phyloP scores from a whole-genome alignment of 1,140 invertebrate genomes.

The Drosophila oshimai region DNA sequence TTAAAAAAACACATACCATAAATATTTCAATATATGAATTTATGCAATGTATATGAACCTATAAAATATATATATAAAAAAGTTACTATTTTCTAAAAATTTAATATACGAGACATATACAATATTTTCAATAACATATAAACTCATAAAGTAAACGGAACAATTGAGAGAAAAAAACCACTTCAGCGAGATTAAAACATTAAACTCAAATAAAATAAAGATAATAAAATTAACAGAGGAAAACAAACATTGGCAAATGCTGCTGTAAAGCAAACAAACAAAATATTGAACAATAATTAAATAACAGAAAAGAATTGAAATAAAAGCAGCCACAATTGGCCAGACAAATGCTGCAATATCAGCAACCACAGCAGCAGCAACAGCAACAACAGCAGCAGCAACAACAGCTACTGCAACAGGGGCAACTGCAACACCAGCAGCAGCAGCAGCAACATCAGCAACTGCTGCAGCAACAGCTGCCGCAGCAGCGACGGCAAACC shows the following conservation, averaged over 20 bases:
- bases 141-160: too few relatives aligned
- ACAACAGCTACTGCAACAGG: slow-evolving; percentile 4
- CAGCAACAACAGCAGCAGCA: slow-evolving; percentile 42
- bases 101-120: slow-evolving; percentile 2
- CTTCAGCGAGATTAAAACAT: too few relatives aligned
- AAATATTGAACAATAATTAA: not conserved
- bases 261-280: not conserved
- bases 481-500: slow-evolving; percentile 60
- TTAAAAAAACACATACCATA: slow-evolving; percentile 14
- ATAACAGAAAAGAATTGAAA: not conserved
- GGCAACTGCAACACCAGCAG: slow-evolving; percentile 8
- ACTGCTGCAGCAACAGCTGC: slow-evolving; percentile 37
- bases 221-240: too few relatives aligned
- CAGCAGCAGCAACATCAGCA: slow-evolving; percentile 43
- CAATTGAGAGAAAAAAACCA: not conserved
- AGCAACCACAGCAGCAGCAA: slow-evolving; percentile 42
- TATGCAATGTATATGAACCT: slow-evolving; percentile 49
- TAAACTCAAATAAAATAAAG: not conserved
- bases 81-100: slow-evolving; percentile 65
- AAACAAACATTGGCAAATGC: too few relatives aligned
- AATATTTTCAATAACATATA: not conserved
- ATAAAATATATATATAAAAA: slow-evolving; percentile 32
- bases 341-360: slow-evolving; percentile 74
- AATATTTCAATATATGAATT: slow-evolving; percentile 42
- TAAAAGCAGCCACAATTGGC: slow-evolving; percentile 5